Conservation (phyloP, 2,113 vertebrate genomes). For the Scalopus aquaticus region DNA sequence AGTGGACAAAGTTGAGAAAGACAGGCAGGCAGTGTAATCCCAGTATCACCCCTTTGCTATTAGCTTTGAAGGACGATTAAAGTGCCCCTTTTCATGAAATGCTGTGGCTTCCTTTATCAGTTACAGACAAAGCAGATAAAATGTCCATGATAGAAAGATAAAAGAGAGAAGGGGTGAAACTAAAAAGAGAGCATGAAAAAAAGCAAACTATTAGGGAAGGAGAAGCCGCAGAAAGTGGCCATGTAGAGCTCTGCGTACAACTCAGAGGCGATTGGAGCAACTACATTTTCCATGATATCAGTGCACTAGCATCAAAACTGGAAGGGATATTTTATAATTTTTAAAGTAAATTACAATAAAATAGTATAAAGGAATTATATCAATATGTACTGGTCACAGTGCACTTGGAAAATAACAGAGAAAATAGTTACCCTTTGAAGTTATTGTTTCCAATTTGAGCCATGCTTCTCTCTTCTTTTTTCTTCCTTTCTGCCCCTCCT, state of each 20-base stretch:
- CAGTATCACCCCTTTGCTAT: neutral
- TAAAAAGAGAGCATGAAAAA: neutral
- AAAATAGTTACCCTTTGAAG: neutral
- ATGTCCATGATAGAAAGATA: neutral
- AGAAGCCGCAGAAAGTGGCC: neutral
- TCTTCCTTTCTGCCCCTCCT: no score
- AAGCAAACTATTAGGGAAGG: neutral
- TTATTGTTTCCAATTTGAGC: neutral
- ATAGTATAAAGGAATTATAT: neutral
- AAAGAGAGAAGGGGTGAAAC: neutral
- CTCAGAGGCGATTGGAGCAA: neutral
- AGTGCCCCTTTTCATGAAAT: constrained; percentile 25
- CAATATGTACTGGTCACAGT: neutral
- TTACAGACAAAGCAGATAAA: constrained; percentile 40
- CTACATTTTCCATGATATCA: neutral
- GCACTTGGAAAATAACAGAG: neutral
- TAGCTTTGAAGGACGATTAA: constrained; percentile 22
- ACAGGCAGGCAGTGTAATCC: neutral
- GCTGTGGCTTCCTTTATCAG: constrained; percentile 35
- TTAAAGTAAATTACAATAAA: neutral
- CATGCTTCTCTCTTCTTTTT: neutral
- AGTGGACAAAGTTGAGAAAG: neutral
- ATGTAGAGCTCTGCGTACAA: neutral
- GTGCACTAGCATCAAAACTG: neutral
- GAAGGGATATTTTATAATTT: constrained; percentile 4